Base-by-base conservation (phyloP, 2,797 vertebrate species). In the Miichthys miiuy region DNA sequence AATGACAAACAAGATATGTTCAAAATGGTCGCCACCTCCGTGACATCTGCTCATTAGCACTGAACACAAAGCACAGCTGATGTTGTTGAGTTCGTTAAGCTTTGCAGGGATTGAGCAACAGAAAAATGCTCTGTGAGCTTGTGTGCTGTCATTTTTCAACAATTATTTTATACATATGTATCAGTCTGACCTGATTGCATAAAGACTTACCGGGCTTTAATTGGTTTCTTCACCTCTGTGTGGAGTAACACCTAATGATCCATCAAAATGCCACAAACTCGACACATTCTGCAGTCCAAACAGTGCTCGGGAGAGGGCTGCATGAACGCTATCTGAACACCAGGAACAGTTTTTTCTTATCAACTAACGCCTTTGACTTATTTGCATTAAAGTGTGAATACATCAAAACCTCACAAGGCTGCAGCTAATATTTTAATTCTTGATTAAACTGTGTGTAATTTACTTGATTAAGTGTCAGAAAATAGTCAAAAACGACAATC, bases 221-320 rank as follows among this genome's bases (percentile, higher is more conserved):
- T 44, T 70, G 44, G 70, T 74, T 80, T 72, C 67, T 27, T 72
- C 81, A 80, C 82, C 58, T 79, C 73, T 9, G 68, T 75, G 76
- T 61, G 42, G 58, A 84, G 38, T 18, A 67, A 66, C 69, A 69
- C 21, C 52, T 57, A 25, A 47, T 48, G 70, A 75, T 58, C 65
- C 52, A 55, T 67, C 41, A 62, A 77, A 50, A 41, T 30, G 13
- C 62, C 44, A 73, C 55, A 48, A 48, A 82, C 50, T 3, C 27
- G 61, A 68, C 72, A 79, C 62, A 80, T 78, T 65, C 74, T 71
- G 47, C 65, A 48, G 17, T n/a, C 9, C 20, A 23, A 65, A 68
- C 27, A 12, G 30, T 12, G 13, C 60, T 42, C 38, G 38, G 23
- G 11, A 41, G 17, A 61, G 8, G 34, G 21, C 52, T 17, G 47